phyloP scores from a whole-genome alignment of 2,113 vertebrate species.

The Helogale parvula region DNA sequence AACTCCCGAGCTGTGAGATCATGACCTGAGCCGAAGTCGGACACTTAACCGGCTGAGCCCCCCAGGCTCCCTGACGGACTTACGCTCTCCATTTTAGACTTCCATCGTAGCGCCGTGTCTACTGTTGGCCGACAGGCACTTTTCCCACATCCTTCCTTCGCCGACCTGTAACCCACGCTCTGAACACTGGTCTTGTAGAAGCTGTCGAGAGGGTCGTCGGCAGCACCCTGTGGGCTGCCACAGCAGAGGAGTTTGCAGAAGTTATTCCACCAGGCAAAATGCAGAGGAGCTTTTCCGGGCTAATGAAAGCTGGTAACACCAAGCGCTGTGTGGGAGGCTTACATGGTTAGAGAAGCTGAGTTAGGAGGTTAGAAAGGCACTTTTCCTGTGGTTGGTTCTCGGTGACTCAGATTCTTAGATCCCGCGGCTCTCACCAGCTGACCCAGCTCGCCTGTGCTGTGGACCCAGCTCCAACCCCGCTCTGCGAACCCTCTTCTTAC shows the following conservation, averaged over 20 bases:
- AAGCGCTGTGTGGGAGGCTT: too few relatives aligned
- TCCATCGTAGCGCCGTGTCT: accelerated
- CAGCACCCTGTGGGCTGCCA: background rate
- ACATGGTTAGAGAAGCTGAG: background rate
- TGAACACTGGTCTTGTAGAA: background rate
- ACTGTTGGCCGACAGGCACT: background rate
- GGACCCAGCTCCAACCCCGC: too few relatives aligned
- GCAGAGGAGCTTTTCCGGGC: background rate
- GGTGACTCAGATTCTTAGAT: background rate
- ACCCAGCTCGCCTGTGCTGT: too few relatives aligned
- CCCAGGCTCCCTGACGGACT: background rate
- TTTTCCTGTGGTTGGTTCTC: background rate
- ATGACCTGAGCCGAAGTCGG: too few relatives aligned
- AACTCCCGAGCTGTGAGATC: too few relatives aligned
- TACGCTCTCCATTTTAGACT: background rate
- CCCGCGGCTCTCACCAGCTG: background rate
- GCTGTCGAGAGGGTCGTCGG: background rate
- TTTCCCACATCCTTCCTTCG: background rate
- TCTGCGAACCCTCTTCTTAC: background rate
- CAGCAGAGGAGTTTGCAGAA: too few relatives aligned
- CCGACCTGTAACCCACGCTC: background rate
- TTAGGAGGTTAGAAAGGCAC: background rate
- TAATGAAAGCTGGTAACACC: background rate
- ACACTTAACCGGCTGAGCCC: too few relatives aligned
- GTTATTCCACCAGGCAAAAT: background rate